Evolutionary conservation across 2,113 vertebrate species (phyloP).

Genomic region (Zosterops pallidus): DNA sequence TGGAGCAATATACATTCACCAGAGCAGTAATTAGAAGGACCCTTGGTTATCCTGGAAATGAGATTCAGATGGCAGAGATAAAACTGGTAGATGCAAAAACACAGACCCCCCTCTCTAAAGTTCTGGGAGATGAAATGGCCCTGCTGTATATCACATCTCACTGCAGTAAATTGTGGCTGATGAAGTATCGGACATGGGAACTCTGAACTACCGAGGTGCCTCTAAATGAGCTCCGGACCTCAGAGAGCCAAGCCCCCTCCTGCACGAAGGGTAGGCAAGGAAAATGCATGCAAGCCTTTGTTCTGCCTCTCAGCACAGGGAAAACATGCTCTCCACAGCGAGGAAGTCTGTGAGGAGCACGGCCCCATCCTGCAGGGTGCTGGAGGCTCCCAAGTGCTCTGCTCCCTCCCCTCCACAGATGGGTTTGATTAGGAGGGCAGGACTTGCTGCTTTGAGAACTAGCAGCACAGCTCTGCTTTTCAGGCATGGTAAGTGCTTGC

Average conservation of each 20-base stretch:
- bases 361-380: neutral
- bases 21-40: slow-evolving; percentile 63
- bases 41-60: slow-evolving; percentile 67
- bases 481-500: neutral
- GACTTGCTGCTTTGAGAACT: neutral
- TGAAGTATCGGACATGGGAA: slow-evolving; percentile 65
- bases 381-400: neutral
- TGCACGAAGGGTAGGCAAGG: slow-evolving; percentile 17
- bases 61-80: slow-evolving; percentile 74
- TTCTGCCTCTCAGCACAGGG: neutral
- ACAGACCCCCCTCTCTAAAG: slow-evolving; percentile 63
- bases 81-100: slow-evolving; percentile 70
- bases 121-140: slow-evolving; percentile 69
- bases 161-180: slow-evolving; percentile 74
- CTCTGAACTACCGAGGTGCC: slow-evolving; percentile 63
- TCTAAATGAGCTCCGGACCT: slow-evolving; percentile 61
- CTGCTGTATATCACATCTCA: slow-evolving; percentile 79
- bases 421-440: slow-evolving; percentile 1
- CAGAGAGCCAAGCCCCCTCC: slow-evolving; percentile 17
- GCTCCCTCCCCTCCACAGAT: neutral
- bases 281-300: neutral
- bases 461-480: neutral
- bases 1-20: slow-evolving; percentile 29
- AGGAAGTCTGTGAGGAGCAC: neutral
- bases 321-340: fast-evolving